Conservation (phyloP, 2,113 vertebrate genomes). For the Peromyscus maniculatus region DNA sequence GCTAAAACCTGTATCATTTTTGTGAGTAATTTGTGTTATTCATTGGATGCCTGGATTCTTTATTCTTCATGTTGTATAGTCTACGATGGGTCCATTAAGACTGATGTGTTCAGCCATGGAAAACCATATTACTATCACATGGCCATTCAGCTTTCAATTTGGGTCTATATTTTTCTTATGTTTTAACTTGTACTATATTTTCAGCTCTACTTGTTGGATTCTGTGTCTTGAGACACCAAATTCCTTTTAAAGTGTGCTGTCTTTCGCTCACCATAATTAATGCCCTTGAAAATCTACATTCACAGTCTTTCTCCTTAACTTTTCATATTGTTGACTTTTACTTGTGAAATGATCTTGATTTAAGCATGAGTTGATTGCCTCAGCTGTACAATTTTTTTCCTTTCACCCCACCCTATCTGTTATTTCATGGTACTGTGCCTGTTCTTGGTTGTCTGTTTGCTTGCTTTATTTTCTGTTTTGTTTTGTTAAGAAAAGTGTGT, state of each 20-base stretch:
- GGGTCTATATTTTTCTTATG: background rate
- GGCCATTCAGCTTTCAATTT: background rate
- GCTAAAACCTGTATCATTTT: background rate
- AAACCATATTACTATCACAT: background rate
- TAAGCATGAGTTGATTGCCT: background rate
- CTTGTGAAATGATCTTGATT: background rate
- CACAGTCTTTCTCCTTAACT: background rate
- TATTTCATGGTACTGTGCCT: background rate
- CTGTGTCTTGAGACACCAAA: background rate
- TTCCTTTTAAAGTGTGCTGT: background rate
- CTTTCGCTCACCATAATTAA: background rate
- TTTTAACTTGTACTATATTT: background rate
- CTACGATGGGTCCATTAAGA: background rate
- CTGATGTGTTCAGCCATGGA: background rate
- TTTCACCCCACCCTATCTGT: background rate
- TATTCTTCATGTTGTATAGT: background rate
- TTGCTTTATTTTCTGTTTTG: background rate
- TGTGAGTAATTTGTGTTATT: background rate
- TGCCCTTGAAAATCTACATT: background rate
- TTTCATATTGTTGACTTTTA: background rate
- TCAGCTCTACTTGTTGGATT: background rate
- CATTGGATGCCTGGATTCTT: background rate
- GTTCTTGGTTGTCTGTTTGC: background rate
- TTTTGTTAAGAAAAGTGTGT: background rate
- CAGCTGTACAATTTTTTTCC: background rate